A percentile compares a stretch with the other conserved stretches of the same genome.
Conservation (phyloP, 2,113 vertebrate species). For the Agelaius tricolor region DNA sequence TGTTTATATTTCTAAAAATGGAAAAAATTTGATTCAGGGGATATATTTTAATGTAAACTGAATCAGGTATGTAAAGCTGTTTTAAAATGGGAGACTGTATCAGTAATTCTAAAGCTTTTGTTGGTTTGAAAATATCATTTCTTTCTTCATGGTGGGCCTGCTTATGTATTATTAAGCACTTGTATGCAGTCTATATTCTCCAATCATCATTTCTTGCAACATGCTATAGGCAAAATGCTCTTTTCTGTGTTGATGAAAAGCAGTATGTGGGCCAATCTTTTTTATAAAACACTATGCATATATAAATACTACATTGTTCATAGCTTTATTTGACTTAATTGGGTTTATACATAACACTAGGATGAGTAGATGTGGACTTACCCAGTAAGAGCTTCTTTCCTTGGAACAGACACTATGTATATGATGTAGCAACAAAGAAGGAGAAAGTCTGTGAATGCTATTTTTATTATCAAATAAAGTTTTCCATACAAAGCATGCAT, state of each 20-base stretch:
- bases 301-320: constrained; percentile 98
- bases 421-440: constrained; percentile 89
- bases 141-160: constrained; percentile 88
- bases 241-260: constrained; percentile 91
- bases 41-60: constrained; percentile 95
- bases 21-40: constrained; percentile 88
- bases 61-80: constrained; percentile 98
- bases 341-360: constrained; percentile 91
- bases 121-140: constrained; percentile 81
- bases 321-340: constrained; percentile 97
- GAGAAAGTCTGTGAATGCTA: constrained; percentile 94
- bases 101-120: constrained; percentile 85
- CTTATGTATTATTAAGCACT: constrained; percentile 90
- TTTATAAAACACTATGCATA: constrained; percentile 99
- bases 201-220: constrained; percentile 87
- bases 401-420: constrained; percentile 90
- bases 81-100: constrained; percentile 87
- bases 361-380: constrained; percentile 89
- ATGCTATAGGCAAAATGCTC: constrained; percentile 88
- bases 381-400: constrained; percentile 86
- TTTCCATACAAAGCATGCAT: constrained; percentile 88
- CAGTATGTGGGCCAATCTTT: constrained; percentile 95
- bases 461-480: constrained; percentile 98
- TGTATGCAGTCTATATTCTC: constrained; percentile 90
- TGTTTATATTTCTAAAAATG: constrained; percentile 97